Percentiles rank a stretch among this genome's conserved stretches.
These are phyloP conservation scores for Molossus molossus DNA, from an alignment of 2,797 vertebrate genomes.

Conservation along the genomic window DNA sequence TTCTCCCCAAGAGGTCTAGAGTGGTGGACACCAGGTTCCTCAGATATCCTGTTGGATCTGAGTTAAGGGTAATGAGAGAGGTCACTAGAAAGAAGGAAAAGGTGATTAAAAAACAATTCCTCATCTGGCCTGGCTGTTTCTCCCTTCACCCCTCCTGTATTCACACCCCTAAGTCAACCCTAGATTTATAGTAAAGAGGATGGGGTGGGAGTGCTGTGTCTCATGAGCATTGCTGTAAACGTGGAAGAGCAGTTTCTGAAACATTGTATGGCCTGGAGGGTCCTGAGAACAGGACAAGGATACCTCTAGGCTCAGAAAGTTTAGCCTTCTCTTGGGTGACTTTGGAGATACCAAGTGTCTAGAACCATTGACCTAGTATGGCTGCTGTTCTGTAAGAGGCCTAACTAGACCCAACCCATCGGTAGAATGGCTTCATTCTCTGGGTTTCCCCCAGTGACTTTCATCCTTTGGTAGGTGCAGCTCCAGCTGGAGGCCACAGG, in stretches of 20 bases:
- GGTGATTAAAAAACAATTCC: neutral
- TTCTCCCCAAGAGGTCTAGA: neutral
- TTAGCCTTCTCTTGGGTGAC: neutral
- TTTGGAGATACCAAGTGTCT: neutral
- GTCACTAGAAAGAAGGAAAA: neutral
- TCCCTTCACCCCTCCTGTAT: neutral
- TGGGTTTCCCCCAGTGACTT: neutral
- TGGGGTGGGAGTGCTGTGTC: neutral
- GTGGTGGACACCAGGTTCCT: neutral
- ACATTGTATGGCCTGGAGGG: neutral
- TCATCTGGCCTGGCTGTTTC: neutral
- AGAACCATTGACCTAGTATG: neutral
- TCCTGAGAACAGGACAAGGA: neutral
- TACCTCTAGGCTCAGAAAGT: neutral
- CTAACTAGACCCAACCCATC: neutral
- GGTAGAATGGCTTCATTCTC: neutral
- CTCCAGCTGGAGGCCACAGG: neutral
- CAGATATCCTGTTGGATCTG: neutral
- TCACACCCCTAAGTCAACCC: neutral
- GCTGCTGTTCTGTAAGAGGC: neutral
- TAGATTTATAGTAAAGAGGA: neutral
- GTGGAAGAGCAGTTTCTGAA: neutral
- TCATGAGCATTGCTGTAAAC: neutral
- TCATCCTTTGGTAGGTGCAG: neutral
- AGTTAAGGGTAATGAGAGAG: neutral